These are phyloP conservation scores for Temnothorax curvispinosus DNA, from an alignment of 1,140 invertebrate genomes.

Conservation along the genomic window DNA sequence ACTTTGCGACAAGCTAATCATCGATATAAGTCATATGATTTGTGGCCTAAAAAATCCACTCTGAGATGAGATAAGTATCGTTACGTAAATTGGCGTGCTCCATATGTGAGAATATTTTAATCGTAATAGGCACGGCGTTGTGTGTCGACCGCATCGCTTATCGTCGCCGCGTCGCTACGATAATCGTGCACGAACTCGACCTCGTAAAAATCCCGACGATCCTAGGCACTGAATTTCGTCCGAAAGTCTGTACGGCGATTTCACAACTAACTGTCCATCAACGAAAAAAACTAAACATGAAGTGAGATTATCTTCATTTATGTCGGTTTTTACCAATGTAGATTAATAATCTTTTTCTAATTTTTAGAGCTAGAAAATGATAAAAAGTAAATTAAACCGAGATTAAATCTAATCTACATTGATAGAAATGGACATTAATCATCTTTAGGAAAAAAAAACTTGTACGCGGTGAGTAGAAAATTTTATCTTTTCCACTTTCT, in stretches of 20 bases:
- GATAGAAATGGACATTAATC: background rate
- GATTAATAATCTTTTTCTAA: too few species aligned
- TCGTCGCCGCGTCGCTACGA: background rate
- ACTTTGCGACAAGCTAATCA: background rate
- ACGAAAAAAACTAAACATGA: too few species aligned
- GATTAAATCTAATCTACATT: too few species aligned
- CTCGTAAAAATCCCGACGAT: background rate
- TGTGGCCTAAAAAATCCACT: background rate
- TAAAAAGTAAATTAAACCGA: too few species aligned
- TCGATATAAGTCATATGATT: background rate
- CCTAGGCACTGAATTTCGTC: background rate
- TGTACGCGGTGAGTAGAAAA: background rate
- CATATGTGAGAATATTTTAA: slow-evolving; percentile 1
- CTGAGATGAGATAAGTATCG: slow-evolving; percentile 11
- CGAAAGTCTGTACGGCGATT: background rate
- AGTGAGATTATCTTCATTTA: too few species aligned
- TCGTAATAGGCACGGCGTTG: background rate
- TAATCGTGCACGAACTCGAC: background rate
- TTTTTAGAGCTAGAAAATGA: too few species aligned
- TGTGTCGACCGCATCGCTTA: slow-evolving; percentile 1
- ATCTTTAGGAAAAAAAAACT: background rate
- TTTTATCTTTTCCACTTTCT: background rate
- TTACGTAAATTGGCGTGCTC: slow-evolving; percentile 24
- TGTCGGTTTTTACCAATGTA: too few species aligned
- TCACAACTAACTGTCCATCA: background rate